Evolutionary conservation across 2,113 vertebrate genomes (phyloP).

Genomic region (Falcunculus frontatus): DNA sequence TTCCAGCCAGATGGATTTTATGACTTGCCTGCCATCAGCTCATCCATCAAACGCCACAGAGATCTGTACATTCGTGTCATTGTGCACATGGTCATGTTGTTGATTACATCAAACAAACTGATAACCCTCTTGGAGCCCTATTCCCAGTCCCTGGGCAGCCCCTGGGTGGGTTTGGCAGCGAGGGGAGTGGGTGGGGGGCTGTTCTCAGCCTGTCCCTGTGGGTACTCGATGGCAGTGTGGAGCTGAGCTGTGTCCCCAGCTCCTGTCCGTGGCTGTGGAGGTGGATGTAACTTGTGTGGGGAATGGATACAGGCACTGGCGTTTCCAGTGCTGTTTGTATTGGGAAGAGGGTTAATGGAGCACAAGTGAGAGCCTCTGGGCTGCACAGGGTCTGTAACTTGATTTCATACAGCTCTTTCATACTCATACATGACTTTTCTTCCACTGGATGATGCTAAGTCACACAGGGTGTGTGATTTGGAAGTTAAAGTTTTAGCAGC

Average conservation of each 20-base stretch:
- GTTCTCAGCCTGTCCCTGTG: background rate
- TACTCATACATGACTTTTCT: background rate
- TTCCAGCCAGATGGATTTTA: conserved; percentile 44
- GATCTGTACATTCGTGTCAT: background rate
- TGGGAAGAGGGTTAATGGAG: background rate
- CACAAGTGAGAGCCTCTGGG: background rate
- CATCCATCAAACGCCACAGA: background rate
- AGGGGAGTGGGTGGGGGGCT: background rate
- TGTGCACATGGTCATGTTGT: background rate
- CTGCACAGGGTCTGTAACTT: background rate
- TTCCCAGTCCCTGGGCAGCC: background rate
- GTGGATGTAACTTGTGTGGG: background rate
- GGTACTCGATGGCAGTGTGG: background rate
- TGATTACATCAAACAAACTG: background rate
- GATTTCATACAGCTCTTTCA: background rate
- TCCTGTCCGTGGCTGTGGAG: background rate
- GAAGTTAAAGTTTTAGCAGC: background rate
- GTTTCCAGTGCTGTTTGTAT: background rate
- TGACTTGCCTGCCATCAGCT: conserved; percentile 24
- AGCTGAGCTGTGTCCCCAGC: background rate
- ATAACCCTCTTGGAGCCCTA: background rate
- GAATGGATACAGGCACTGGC: accelerated
- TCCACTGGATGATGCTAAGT: background rate
- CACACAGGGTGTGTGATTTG: background rate
- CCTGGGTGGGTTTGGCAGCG: background rate